Evolutionary conservation across 2,113 vertebrate genomes (phyloP).

Genomic region (Neogobius melanostomus): DNA sequence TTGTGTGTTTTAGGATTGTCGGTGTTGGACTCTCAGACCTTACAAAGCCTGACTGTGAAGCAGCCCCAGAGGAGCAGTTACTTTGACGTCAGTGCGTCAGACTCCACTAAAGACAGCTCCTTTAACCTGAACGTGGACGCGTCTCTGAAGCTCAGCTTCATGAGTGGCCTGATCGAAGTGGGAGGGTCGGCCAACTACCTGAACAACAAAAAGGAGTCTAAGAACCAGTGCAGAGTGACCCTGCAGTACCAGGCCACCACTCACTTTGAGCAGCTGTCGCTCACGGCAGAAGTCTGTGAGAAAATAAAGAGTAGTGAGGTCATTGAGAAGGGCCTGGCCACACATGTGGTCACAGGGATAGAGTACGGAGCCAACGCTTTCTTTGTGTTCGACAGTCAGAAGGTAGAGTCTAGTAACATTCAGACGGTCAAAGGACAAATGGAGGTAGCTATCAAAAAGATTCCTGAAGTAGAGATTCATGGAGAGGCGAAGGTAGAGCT

Average conservation of each 20-base stretch:
- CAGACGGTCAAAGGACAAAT: no score
- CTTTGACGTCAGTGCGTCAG: background rate
- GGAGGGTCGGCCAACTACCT: background rate
- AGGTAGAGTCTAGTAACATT: no score
- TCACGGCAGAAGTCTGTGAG: background rate
- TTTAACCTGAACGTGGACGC: conserved; percentile 8
- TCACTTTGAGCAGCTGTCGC: background rate
- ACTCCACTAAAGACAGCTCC: background rate
- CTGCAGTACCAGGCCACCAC: background rate
- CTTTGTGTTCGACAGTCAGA: no score
- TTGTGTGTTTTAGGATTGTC: background rate
- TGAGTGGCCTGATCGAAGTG: background rate
- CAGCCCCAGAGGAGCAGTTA: background rate
- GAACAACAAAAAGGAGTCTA: background rate
- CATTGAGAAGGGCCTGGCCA: background rate
- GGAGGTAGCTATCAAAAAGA: no score
- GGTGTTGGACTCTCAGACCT: background rate
- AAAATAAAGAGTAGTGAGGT: background rate
- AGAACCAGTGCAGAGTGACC: conserved; percentile 1
- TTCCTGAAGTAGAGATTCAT: no score
- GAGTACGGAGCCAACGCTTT: no score
- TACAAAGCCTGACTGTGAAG: background rate
- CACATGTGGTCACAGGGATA: conserved; percentile 1
- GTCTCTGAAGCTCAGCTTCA: background rate
- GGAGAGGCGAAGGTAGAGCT: no score